phyloP scores from a whole-genome alignment of 2,797 vertebrate species.

The Malacoraja senta region DNA sequence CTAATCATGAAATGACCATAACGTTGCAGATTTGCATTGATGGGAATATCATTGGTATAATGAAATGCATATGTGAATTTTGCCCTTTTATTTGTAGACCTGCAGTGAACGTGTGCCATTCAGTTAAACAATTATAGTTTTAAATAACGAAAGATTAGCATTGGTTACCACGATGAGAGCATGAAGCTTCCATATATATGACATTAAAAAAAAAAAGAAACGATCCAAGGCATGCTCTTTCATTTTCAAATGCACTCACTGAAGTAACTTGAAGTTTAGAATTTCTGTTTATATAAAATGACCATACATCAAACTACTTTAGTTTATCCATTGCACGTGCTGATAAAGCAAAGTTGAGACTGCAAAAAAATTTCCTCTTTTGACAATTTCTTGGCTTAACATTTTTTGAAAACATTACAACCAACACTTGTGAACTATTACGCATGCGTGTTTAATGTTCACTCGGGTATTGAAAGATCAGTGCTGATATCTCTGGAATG shows the following conservation, averaged over 20 bases:
- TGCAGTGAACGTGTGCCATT: slow-evolving; percentile 5
- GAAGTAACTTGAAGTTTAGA: slow-evolving; percentile 27
- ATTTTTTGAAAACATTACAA: background rate
- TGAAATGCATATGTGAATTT: background rate
- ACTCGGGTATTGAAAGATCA: background rate
- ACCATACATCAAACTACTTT: background rate
- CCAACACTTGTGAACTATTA: background rate
- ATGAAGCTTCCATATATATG: slow-evolving; percentile 17
- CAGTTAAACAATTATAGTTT: background rate
- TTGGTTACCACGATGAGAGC: background rate
- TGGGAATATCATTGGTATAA: background rate
- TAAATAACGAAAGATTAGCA: background rate
- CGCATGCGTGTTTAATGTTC: background rate
- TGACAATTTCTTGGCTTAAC: background rate
- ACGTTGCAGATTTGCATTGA: background rate
- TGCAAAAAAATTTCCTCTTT: background rate
- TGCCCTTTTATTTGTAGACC: background rate
- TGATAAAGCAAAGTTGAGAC: slow-evolving; percentile 9
- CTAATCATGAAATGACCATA: background rate
- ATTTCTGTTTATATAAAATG: slow-evolving; percentile 21
- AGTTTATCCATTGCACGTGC: slow-evolving; percentile 24
- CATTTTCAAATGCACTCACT: background rate
- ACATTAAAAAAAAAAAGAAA: background rate
- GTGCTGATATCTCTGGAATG: background rate
- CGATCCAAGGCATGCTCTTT: background rate